Evolutionary conservation across 2,113 vertebrate species (phyloP), one percentile per base, ranked within the genome.

Genomic region (Galbula dea): DNA sequence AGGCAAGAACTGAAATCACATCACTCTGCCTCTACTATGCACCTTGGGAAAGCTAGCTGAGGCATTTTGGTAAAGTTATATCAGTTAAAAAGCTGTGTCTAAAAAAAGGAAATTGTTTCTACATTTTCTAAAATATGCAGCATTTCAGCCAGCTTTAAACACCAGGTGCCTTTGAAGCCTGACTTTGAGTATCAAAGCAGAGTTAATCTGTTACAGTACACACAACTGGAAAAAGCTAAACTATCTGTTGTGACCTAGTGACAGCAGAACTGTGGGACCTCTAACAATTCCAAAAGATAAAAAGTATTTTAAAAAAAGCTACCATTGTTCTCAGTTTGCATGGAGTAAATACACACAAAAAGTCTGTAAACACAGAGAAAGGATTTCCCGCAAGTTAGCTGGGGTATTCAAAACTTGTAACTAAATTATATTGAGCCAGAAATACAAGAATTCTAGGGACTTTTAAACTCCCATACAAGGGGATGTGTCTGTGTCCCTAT

Each of bases 341-440:
- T 26, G 43, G 90, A 83, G 29, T 96, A 95, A 95, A 96, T 90
- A 95, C 39, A 55, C 23, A 36, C 34, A 72, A 48, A 63, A 26
- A 46, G 27, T 66, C 86, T 93, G 55, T 94, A 95, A 96, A 96
- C 91, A 95, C 71, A 69, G 71, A 54, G 72, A 96, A 87, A 96
- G 94, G 92, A 95, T 92, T 94, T 95, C 87, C 91, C 78, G 48
- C 58, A 71, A 67, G 37, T 51, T 94, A 93, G 86, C 74, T 87
- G 94, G 93, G 32, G 90, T 94, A 58, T 66, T 94, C 78, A 95
- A 85, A 80, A 63, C 27, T 51, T 74, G 24, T 32, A 39, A 73
- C 48, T 83, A 59, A 87, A 94, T 76, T 24, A 77, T 66, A 77
- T 16, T 11, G 58, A 94, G 82, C 37, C 66, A 87, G 88, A 94